Percentiles rank a stretch among this genome's conserved stretches.
phyloP scores from a whole-genome alignment of 2,888 invertebrate species.

The Lingula anatina region DNA sequence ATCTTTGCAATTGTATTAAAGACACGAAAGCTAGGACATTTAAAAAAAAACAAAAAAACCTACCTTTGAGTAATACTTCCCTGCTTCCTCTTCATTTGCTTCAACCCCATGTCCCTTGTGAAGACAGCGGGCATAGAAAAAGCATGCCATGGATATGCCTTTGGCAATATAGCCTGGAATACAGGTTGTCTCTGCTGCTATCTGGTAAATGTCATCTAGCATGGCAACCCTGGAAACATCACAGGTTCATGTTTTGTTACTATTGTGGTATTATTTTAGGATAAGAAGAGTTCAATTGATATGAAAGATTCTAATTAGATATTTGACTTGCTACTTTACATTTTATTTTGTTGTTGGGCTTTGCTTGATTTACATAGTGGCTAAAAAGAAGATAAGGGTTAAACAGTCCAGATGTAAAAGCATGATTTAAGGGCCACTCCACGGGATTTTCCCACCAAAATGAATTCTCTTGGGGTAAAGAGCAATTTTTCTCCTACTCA shows the following conservation, averaged over 20 bases:
- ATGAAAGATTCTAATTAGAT: not conserved
- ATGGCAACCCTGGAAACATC: conserved; percentile 32
- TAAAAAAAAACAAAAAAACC: conserved; percentile 5
- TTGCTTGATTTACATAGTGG: too few species aligned
- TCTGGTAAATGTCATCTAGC: conserved; percentile 24
- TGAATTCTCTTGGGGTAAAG: too few species aligned
- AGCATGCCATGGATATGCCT: conserved; percentile 46
- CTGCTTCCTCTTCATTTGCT: conserved; percentile 31
- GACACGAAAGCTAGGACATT: conserved; percentile 5
- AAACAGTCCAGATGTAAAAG: too few species aligned
- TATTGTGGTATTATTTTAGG: not conserved
- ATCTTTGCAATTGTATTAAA: not conserved
- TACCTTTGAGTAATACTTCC: conserved; percentile 45
- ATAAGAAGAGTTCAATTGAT: not conserved
- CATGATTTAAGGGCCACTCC: too few species aligned
- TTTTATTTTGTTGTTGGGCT: too few species aligned
- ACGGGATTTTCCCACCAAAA: too few species aligned
- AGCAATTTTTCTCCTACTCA: too few species aligned
- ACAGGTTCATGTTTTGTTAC: not conserved
- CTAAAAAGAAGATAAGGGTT: too few species aligned
- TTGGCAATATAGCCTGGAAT: conserved; percentile 39
- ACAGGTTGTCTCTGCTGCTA: conserved; percentile 46
- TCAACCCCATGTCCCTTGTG: conserved; percentile 39
- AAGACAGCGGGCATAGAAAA: conserved; percentile 47
- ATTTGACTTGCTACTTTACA: not conserved